These are phyloP conservation scores for Nipponacmea schrenckii DNA, from an alignment of 2,888 invertebrate species.

Conservation along the genomic window DNA sequence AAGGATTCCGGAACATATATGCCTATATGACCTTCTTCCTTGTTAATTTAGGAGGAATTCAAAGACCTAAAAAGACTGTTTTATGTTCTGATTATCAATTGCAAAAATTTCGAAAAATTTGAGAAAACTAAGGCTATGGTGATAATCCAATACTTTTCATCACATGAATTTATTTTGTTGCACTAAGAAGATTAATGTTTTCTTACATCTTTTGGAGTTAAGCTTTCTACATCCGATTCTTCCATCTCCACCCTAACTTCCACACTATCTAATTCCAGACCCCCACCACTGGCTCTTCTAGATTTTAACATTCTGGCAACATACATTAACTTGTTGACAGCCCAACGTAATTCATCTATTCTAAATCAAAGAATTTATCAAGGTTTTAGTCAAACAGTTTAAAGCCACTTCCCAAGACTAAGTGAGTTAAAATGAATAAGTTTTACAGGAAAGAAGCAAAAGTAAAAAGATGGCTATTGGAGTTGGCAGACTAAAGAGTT, in stretches of 20 bases:
- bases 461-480: not conserved
- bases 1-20: no score
- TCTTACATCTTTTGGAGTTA: slow-evolving; percentile 59
- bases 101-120: no score
- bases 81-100: no score
- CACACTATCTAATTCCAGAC: slow-evolving; percentile 65
- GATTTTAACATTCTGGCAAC: slow-evolving; percentile 57
- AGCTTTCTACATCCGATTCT: slow-evolving; percentile 56
- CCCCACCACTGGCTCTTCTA: slow-evolving; percentile 57
- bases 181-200: not conserved
- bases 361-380: slow-evolving; percentile 29
- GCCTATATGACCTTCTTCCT: no score
- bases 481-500: no score
- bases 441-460: not conserved
- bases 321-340: slow-evolving; percentile 54
- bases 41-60: no score
- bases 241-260: slow-evolving; percentile 66
- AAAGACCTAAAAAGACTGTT: no score
- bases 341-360: slow-evolving; percentile 46
- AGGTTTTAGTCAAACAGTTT: not conserved
- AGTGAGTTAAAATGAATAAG: no score
- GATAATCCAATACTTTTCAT: no score
- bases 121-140: no score
- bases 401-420: not conserved
- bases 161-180: no score